Evolutionary conservation across 2,797 vertebrate genomes (phyloP), one percentile per base, ranked within the genome.

Genomic region (Alosa sapidissima): DNA sequence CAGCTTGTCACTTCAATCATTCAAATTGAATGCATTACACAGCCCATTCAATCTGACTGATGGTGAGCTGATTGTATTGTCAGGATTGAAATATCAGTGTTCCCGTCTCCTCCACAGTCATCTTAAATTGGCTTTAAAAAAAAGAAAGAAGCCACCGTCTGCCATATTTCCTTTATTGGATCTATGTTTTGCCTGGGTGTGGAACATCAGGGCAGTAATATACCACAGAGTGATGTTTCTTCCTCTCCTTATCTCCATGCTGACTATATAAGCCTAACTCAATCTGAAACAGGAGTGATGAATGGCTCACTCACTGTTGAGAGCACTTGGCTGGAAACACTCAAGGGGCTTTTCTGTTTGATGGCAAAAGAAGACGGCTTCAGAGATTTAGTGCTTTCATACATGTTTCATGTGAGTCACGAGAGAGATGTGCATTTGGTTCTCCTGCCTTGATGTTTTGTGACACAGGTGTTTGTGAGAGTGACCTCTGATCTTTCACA

Each of bases 211-310:
- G 36, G 33, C 11, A 5, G 33, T 72, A 72, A 41, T 41, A 36
- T 16, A 72, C 33, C 68, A 47, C 7, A 47, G 41, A 78, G 72
- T 78, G 21, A 78, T 78, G 72, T 78, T 78, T 78, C 72, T 45
- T 7, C 72, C 72, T 78, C 72, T 78, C 14, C 36, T 5, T 78
- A 78, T 78, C 41, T 78, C 41, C 19, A 21, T 21, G 72, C 41
- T 78, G 72, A 78, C 72, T 45, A n/a, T n/a, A n/a, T n/a, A 78
- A 78, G 72, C 36, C 5, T 78, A 47, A 78, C 14, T 47, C 72
- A 78, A 47, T 78, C 36, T 78, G 41, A 78, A 78, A n/a, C 72
- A 47, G 72, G 72, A 82, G 81, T 81, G 83, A 16, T 24, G 84
- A 72, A 82, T 86, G 85, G 21, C 45, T 49, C 78, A 58, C 75